These are phyloP conservation scores for Nymphalis c-album DNA, from an alignment of 2,888 invertebrate genomes.

Conservation along the genomic window DNA sequence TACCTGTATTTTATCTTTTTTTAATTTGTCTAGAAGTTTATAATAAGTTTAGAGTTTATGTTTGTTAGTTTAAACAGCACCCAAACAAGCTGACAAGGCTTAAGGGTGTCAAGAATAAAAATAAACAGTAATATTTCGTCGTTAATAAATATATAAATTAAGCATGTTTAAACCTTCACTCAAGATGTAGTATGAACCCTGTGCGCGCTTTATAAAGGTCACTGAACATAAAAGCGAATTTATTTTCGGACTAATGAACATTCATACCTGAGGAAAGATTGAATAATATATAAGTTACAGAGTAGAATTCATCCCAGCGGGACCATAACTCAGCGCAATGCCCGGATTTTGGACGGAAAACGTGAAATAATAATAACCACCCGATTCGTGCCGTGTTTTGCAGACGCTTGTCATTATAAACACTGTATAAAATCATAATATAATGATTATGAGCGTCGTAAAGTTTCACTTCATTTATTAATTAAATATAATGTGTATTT, in stretches of 20 bases:
- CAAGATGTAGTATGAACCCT: conserved; percentile 31
- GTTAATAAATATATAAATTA: neutral
- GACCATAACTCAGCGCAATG: conserved; percentile 62
- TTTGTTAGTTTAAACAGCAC: no score
- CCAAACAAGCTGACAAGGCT: no score
- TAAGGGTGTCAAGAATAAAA: no score
- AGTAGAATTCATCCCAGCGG: conserved; percentile 64
- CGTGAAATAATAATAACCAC: conserved; percentile 50
- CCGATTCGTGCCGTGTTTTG: conserved; percentile 47
- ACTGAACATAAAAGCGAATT: conserved; percentile 53
- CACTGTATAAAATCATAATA: conserved; percentile 1
- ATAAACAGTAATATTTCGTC: no score
- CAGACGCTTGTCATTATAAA: conserved; percentile 29
- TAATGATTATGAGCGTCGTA: neutral
- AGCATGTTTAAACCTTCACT: conserved; percentile 7
- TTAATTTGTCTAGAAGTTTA: no score
- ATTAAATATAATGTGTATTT: neutral
- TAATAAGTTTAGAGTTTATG: no score
- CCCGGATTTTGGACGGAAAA: conserved; percentile 53
- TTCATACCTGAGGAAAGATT: conserved; percentile 73
- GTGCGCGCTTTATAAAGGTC: conserved; percentile 49
- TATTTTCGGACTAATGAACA: conserved; percentile 64
- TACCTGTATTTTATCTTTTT: no score
- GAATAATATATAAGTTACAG: conserved; percentile 71
- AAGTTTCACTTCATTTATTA: neutral